Evolutionary conservation across 2,888 invertebrate genomes (phyloP).

Genomic region (Eupithecia centaureata): DNA sequence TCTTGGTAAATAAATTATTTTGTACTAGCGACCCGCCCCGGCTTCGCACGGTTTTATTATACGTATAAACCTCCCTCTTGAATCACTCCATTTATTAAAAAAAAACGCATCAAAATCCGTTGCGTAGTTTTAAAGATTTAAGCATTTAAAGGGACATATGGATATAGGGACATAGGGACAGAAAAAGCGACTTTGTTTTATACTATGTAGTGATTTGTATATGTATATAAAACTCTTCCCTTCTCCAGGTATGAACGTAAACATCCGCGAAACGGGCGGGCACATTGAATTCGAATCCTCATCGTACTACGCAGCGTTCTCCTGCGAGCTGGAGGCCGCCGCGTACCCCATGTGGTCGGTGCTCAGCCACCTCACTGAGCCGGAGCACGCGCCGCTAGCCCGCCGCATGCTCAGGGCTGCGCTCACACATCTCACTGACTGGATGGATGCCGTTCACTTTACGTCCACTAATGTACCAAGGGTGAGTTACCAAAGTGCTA

Average conservation of each 20-base stretch:
- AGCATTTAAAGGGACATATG: no score
- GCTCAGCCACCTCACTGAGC: slow-evolving; percentile 92
- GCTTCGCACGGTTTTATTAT: no score
- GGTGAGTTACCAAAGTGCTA: no score
- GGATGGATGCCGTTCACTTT: slow-evolving; percentile 94
- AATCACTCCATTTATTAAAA: no score
- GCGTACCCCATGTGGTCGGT: slow-evolving; percentile 99
- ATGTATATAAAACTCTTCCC: neutral
- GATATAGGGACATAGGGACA: no score
- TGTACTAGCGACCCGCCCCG: no score
- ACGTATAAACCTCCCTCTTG: no score
- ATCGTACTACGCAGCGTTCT: slow-evolving; percentile 98
- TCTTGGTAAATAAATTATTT: no score
- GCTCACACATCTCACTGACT: slow-evolving; percentile 91
- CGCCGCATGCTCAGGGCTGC: slow-evolving; percentile 90
- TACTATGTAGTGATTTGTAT: no score
- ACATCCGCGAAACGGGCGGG: slow-evolving; percentile 93
- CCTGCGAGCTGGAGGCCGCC: slow-evolving; percentile 98
- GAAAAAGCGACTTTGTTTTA: no score
- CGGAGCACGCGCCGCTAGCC: slow-evolving; percentile 89
- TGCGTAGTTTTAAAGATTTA: no score
- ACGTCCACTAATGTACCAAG: slow-evolving; percentile 79
- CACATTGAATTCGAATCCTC: slow-evolving; percentile 99
- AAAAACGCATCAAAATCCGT: no score
- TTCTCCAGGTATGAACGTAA: slow-evolving; percentile 97